Conservation (phyloP, 2,113 vertebrate species). For the Irena cyanogastra region DNA sequence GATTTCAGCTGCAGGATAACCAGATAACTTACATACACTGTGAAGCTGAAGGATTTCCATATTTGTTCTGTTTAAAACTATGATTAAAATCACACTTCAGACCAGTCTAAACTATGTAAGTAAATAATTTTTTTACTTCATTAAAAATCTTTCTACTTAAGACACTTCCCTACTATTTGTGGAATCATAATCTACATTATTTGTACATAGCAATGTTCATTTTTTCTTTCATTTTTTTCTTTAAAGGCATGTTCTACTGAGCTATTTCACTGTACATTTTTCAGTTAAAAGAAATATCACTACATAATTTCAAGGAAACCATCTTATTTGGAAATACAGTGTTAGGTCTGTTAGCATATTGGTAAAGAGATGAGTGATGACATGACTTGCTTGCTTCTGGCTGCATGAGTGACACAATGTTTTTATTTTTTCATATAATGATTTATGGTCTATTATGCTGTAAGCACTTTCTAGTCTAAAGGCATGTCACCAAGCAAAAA, state of each 20-base stretch:
- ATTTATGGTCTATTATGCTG: background rate
- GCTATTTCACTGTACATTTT: background rate
- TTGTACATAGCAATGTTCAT: background rate
- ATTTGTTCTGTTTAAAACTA: background rate
- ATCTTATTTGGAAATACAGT: background rate
- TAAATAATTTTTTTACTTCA: background rate
- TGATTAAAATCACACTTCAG: slow-evolving; percentile 1
- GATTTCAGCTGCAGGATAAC: background rate
- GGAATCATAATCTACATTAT: background rate
- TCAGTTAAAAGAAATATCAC: background rate
- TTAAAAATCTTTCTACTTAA: background rate
- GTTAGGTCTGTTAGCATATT: background rate
- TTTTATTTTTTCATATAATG: background rate
- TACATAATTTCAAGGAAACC: background rate
- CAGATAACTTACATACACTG: background rate
- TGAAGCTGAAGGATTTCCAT: background rate
- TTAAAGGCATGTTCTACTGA: background rate
- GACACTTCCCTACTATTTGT: background rate
- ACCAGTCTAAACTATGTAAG: background rate
- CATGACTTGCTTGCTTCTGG: background rate
- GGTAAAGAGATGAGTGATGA: background rate
- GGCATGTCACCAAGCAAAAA: background rate
- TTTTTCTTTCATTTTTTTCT: background rate
- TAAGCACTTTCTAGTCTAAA: background rate
- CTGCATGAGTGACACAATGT: background rate